A percentile compares a stretch with the other conserved stretches of the same genome.
phyloP scores from a whole-genome alignment of 2,888 invertebrate genomes.

The Fragum whitleyi region DNA sequence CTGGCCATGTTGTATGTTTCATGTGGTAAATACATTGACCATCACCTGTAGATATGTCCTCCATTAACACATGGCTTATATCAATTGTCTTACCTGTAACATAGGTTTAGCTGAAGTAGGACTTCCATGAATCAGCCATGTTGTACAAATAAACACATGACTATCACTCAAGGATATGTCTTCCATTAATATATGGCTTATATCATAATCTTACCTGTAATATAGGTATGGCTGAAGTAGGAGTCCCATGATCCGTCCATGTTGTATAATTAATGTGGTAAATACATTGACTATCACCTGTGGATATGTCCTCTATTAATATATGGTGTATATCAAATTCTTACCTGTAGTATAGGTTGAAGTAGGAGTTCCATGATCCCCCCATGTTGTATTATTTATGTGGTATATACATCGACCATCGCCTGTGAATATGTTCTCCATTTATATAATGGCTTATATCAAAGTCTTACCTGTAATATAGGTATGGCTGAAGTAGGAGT shows the following conservation, averaged over 20 bases:
- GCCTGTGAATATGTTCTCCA: too few relatives aligned
- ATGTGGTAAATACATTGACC: conserved; percentile 91
- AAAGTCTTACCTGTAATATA: conserved; percentile 82
- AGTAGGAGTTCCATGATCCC: conserved; percentile 97
- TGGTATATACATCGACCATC: conserved; percentile 89
- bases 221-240: conserved; percentile 86
- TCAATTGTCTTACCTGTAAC: conserved; percentile 82
- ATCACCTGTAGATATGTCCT: conserved; percentile 69
- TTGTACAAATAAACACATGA: conserved; percentile 91
- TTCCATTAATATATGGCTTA: conserved; percentile 75
- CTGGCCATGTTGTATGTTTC: conserved; percentile 96
- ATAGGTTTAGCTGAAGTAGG: conserved; percentile 87
- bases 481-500: conserved; percentile 89
- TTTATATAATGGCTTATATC: too few relatives aligned
- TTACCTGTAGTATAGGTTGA: conserved; percentile 82
- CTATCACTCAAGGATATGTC: conserved; percentile 70
- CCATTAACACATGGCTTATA: conserved; percentile 75
- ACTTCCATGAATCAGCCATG: conserved; percentile 97
- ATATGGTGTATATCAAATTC: conserved; percentile 77
- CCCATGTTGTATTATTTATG: conserved; percentile 96
- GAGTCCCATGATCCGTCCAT: conserved; percentile 98
- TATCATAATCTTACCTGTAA: conserved; percentile 81
- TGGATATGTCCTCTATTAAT: conserved; percentile 70
- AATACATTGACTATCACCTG: conserved; percentile 85
- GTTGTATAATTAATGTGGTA: conserved; percentile 97